A percentile compares a stretch with the other conserved stretches of the same genome.
phyloP scores from a whole-genome alignment of 1,140 invertebrate species.

The Drosophila ananassae region DNA sequence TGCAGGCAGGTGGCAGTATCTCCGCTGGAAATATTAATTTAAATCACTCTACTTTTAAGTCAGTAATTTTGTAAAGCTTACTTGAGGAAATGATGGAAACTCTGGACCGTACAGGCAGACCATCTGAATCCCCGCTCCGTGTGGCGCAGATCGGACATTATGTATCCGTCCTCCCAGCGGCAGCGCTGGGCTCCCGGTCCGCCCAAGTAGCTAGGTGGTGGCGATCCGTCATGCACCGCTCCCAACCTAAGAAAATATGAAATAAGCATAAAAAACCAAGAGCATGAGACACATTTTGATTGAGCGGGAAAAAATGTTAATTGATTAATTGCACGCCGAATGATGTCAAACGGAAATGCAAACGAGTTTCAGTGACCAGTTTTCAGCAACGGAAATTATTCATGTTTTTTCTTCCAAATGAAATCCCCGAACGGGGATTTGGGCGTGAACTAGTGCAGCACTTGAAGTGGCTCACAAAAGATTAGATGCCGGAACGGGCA shows the following conservation, averaged over 20 bases:
- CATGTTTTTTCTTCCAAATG: constrained; percentile 42
- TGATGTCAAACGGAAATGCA: constrained; percentile 78
- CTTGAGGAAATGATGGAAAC: constrained; percentile 98
- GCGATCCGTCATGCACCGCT: constrained; percentile 97
- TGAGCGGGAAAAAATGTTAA: constrained; percentile 63
- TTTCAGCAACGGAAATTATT: constrained; percentile 53
- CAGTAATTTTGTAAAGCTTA: constrained; percentile 84
- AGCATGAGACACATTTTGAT: constrained; percentile 36
- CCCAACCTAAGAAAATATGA: constrained; percentile 89
- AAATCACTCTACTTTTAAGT: constrained; percentile 14
- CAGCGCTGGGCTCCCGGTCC: constrained; percentile 98
- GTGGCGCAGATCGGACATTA: constrained; percentile 97
- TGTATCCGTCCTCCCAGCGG: constrained; percentile 97
- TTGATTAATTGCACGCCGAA: constrained; percentile 71
- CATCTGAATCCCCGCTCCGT: constrained; percentile 97
- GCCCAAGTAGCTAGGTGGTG: constrained; percentile 96
- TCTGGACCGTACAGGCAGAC: constrained; percentile 96
- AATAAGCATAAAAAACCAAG: not conserved
- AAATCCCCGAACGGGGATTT: constrained; percentile 25
- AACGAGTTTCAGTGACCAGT: constrained; percentile 64
- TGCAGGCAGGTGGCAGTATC: constrained; percentile 97
- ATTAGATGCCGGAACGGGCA: constrained; percentile 22
- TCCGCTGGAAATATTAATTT: constrained; percentile 87
- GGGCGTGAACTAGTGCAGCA: constrained; percentile 19
- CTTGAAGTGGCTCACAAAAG: constrained; percentile 8